These are phyloP conservation scores for Drosophila sechellia DNA, from an alignment of 1,140 invertebrate species.

Conservation along the genomic window DNA sequence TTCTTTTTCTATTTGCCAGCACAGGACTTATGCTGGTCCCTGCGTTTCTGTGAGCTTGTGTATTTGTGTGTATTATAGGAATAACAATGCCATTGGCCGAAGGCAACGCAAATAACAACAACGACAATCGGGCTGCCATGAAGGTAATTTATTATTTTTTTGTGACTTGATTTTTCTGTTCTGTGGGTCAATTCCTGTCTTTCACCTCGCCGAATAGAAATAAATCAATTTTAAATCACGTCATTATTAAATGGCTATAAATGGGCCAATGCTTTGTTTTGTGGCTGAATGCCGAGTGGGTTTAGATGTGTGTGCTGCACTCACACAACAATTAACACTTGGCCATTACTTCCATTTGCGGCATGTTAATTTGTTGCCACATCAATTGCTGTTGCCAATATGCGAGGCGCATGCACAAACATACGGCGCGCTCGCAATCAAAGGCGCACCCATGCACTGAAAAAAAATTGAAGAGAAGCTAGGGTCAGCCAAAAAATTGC, in stretches of 20 bases:
- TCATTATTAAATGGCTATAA: constrained; percentile 64
- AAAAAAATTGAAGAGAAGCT: background rate
- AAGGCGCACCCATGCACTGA: constrained; percentile 2
- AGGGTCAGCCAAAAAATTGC: too few relatives aligned
- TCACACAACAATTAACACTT: constrained; percentile 81
- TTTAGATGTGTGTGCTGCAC: constrained; percentile 38
- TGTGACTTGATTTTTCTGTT: constrained; percentile 45
- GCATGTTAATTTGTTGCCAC: constrained; percentile 83
- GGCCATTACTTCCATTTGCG: constrained; percentile 82
- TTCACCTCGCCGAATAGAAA: constrained; percentile 32
- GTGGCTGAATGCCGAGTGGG: background rate
- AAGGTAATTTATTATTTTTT: constrained; percentile 73
- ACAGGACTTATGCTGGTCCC: constrained; percentile 54
- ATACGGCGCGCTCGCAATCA: constrained; percentile 19
- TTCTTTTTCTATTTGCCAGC: constrained; percentile 44
- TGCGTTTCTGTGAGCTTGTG: constrained; percentile 1
- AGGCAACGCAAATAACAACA: constrained; percentile 55
- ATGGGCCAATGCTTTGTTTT: constrained; percentile 17
- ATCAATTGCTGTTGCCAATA: constrained; percentile 81
- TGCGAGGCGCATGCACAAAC: constrained; percentile 61
- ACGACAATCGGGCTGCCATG: constrained; percentile 22
- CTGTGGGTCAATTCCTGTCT: constrained; percentile 42
- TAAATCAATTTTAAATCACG: constrained; percentile 72
- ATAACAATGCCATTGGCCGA: constrained; percentile 35
- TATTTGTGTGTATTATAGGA: constrained; percentile 36